These are phyloP conservation scores for Bruchidius siliquastri DNA, from an alignment of 2,888 invertebrate species.

Conservation along the genomic window DNA sequence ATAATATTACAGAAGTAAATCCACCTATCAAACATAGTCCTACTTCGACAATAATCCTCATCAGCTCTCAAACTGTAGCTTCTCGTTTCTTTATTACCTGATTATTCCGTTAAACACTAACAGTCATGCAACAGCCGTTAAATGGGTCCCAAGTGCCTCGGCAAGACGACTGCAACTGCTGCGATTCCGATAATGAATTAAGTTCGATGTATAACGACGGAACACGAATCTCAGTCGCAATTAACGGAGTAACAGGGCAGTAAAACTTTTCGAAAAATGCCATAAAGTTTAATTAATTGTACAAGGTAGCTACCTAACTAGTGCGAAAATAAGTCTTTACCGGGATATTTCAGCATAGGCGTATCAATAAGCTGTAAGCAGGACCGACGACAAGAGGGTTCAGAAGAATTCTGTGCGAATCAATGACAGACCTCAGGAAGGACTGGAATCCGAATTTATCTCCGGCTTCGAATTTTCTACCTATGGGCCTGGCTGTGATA, in stretches of 20 bases:
- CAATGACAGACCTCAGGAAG: no score
- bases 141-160: not conserved
- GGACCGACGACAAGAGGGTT: no score
- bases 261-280: conserved; percentile 5
- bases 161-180: not conserved
- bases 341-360: not conserved
- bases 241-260: not conserved
- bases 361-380: not conserved
- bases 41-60: not conserved
- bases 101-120: not conserved
- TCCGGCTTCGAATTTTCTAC: no score
- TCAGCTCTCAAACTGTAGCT: not conserved
- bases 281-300: conserved; percentile 6
- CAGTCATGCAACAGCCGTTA: not conserved
- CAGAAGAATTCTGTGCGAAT: no score
- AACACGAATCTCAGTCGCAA: not conserved
- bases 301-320: not conserved
- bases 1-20: no score
- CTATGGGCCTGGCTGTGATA: no score
- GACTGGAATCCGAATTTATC: no score
- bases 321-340: not conserved
- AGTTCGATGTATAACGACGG: not conserved
- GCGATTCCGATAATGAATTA: not conserved
- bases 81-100: not conserved
- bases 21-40: not conserved